Evolutionary conservation across 1,140 invertebrate species (phyloP).

Genomic region (Bicyclus anynana): DNA sequence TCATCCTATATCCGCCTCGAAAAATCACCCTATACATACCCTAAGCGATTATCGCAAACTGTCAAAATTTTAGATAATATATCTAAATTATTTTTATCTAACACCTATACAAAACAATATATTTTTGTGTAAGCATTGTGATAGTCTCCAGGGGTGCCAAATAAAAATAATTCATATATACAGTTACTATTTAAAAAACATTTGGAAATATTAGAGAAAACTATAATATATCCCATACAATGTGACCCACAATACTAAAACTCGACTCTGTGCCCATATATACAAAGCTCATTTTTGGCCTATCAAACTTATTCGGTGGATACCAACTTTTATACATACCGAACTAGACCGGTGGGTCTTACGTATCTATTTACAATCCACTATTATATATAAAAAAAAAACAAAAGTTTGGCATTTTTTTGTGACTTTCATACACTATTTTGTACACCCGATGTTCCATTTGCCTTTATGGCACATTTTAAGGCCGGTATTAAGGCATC

Average conservation of each 20-base stretch:
- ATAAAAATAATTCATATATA: too few relatives aligned
- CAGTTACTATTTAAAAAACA: too few relatives aligned
- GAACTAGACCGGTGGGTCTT: conserved; percentile 62
- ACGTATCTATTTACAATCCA: conserved; percentile 55
- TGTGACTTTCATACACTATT: conserved; percentile 67
- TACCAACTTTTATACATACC: conserved; percentile 38
- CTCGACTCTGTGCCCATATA: conserved; percentile 25
- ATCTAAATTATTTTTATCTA: too few relatives aligned
- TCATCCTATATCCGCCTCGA: too few relatives aligned
- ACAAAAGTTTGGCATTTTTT: conserved; percentile 66
- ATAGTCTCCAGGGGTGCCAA: too few relatives aligned
- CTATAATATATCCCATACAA: background rate
- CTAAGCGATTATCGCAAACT: too few relatives aligned
- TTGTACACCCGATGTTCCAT: conserved; percentile 32
- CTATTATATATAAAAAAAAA: conserved; percentile 22
- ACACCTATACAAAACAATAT: too few relatives aligned
- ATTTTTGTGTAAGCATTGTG: too few relatives aligned
- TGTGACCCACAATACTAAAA: conserved; percentile 17
- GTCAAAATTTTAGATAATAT: too few relatives aligned
- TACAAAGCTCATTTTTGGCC: conserved; percentile 71
- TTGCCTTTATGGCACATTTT: conserved; percentile 19
- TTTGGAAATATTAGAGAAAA: background rate
- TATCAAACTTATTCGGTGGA: conserved; percentile 62
- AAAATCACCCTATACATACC: too few relatives aligned
- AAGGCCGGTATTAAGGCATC: conserved; percentile 42